Percentiles rank a stretch among this genome's conserved stretches.
These are phyloP conservation scores for Atlantisia rogersi DNA, from an alignment of 2,113 vertebrate species.

Conservation along the genomic window DNA sequence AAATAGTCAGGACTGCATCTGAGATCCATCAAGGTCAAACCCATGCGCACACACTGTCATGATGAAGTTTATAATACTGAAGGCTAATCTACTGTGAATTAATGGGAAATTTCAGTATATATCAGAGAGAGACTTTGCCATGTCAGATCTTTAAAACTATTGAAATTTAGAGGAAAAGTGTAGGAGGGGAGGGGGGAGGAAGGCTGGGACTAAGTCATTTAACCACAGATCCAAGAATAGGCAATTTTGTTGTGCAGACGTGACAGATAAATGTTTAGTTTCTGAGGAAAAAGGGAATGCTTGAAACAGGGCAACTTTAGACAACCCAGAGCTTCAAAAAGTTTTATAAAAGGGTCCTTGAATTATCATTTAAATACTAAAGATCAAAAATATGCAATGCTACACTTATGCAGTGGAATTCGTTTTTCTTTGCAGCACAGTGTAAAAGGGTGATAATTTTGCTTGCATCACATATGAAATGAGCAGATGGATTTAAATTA, in stretches of 20 bases:
- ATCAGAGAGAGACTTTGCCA: not conserved
- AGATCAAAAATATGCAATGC: not conserved
- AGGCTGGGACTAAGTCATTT: not conserved
- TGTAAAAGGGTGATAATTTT: not conserved
- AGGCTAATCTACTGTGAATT: not conserved
- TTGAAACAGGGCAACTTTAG: not conserved
- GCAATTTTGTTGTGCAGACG: not conserved
- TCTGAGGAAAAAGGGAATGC: not conserved
- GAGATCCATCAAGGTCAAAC: not conserved
- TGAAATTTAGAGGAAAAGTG: constrained; percentile 25
- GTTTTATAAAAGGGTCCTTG: not conserved
- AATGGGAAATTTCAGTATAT: not conserved
- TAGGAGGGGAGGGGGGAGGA: constrained; percentile 14
- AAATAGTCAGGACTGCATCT: not conserved
- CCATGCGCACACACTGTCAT: rapidly evolving
- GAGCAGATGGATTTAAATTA: not conserved
- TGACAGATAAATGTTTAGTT: not conserved
- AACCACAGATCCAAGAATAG: constrained; percentile 57
- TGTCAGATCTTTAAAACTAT: not conserved
- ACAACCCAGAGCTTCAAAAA: not conserved
- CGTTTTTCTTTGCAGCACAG: not conserved
- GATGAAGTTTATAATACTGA: not conserved
- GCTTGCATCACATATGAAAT: rapidly evolving
- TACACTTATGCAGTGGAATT: not conserved
- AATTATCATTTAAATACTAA: not conserved